Evolutionary conservation across 1,140 invertebrate genomes (phyloP).

Genomic region (Panagrolaimus sp.): DNA sequence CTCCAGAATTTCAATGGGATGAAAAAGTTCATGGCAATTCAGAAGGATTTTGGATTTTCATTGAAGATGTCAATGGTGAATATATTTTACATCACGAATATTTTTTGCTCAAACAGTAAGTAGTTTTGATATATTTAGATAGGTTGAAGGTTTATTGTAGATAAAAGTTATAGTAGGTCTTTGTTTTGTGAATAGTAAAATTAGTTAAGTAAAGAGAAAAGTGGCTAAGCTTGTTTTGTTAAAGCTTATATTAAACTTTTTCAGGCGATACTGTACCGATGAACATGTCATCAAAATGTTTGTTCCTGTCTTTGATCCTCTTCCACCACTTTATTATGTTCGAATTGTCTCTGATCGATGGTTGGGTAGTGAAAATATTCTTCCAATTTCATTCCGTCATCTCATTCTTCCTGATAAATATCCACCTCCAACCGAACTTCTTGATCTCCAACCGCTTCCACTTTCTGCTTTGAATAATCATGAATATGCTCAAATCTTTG

Average conservation of each 20-base stretch:
- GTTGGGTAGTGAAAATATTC: slow-evolving; percentile 77
- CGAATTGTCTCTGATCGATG: slow-evolving; percentile 67
- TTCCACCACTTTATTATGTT: slow-evolving; percentile 96
- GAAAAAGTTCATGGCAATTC: slow-evolving; percentile 90
- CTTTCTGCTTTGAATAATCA: slow-evolving; percentile 73
- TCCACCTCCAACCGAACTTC: slow-evolving; percentile 87
- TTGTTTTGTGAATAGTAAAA: slow-evolving; percentile 3
- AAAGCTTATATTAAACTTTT: slow-evolving; percentile 18
- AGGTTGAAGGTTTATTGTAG: not conserved
- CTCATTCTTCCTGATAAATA: slow-evolving; percentile 96
- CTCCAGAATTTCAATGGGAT: slow-evolving; percentile 98
- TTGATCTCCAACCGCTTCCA: slow-evolving; percentile 94
- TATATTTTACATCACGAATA: slow-evolving; percentile 89
- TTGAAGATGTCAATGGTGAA: slow-evolving; percentile 95
- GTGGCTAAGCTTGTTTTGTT: not conserved
- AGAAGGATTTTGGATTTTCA: slow-evolving; percentile 97
- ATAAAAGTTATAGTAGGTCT: not conserved
- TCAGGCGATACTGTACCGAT: slow-evolving; percentile 78
- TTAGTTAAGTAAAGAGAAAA: not conserved
- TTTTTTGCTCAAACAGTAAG: slow-evolving; percentile 80
- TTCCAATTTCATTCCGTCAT: slow-evolving; percentile 95
- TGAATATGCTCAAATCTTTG: slow-evolving; percentile 79
- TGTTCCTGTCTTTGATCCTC: slow-evolving; percentile 93
- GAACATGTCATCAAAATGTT: slow-evolving; percentile 96
- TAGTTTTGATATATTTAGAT: not conserved